These are phyloP conservation scores for Brenthis daphne DNA, from an alignment of 2,888 invertebrate species.

Conservation along the genomic window DNA sequence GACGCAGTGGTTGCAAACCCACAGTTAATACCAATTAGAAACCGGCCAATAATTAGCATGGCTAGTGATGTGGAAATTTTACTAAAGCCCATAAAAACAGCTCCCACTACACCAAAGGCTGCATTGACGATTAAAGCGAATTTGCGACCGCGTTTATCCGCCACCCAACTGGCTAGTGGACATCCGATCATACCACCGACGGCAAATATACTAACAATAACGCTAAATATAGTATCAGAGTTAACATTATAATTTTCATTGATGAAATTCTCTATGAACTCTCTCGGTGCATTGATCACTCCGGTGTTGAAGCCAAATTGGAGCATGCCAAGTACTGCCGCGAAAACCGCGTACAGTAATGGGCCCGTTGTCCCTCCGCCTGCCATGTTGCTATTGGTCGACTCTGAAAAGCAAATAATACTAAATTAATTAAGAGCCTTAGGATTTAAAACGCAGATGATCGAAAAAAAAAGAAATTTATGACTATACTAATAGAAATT, in stretches of 20 bases:
- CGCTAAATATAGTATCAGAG: conserved; percentile 80
- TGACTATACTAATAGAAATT: no score
- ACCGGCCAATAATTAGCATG: conserved; percentile 87
- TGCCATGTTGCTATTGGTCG: conserved; percentile 57
- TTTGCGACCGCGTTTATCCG: conserved; percentile 86
- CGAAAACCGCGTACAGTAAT: conserved; percentile 84
- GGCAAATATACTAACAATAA: conserved; percentile 89
- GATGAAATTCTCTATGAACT: conserved; percentile 85
- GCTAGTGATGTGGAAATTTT: conserved; percentile 84
- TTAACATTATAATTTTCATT: conserved; percentile 76
- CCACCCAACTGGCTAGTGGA: conserved; percentile 87
- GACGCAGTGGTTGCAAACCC: conserved; percentile 82
- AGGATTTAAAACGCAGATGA: no score
- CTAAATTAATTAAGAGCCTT: background rate
- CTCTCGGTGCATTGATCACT: conserved; percentile 86
- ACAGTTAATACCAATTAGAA: conserved; percentile 88
- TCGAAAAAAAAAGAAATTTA: no score
- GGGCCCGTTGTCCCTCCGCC: conserved; percentile 81
- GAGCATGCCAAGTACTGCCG: conserved; percentile 87
- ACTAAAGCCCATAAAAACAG: conserved; percentile 85
- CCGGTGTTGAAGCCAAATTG: conserved; percentile 88
- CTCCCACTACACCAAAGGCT: conserved; percentile 84
- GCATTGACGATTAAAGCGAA: conserved; percentile 85
- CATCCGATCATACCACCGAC: conserved; percentile 91
- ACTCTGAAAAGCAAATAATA: conserved; percentile 48